Evolutionary conservation across 2,888 invertebrate genomes (phyloP).

Genomic region (Ectropis crepuscularia): DNA sequence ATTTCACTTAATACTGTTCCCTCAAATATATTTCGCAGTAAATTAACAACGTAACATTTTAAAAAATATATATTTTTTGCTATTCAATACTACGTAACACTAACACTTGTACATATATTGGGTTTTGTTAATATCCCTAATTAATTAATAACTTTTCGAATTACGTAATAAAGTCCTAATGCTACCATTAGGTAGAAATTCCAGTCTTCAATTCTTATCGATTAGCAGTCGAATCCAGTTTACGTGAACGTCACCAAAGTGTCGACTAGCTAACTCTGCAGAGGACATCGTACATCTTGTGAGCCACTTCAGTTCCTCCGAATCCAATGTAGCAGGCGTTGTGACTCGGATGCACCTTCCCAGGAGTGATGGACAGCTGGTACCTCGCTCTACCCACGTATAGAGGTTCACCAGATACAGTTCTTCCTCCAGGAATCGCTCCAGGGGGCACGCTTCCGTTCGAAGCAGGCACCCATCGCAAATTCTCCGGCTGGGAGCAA

Average conservation of each 20-base stretch:
- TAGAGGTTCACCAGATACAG: slow-evolving; percentile 75
- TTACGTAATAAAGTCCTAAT: slow-evolving; percentile 2
- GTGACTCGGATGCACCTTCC: slow-evolving; percentile 81
- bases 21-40: neutral
- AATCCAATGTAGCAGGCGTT: slow-evolving; percentile 74
- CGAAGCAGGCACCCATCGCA: slow-evolving; percentile 82
- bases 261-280: slow-evolving; percentile 64
- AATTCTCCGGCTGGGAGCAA: slow-evolving; percentile 64
- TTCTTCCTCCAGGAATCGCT: slow-evolving; percentile 82
- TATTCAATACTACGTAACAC: too few relatives aligned
- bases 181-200: slow-evolving; percentile 6
- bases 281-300: slow-evolving; percentile 75
- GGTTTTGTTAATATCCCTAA: too few relatives aligned
- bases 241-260: neutral
- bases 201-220: slow-evolving; percentile 16
- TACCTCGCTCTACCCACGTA: slow-evolving; percentile 84
- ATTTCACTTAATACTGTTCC: slow-evolving; percentile 6
- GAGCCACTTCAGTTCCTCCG: slow-evolving; percentile 70
- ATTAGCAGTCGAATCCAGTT: slow-evolving; percentile 17
- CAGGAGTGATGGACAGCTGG: slow-evolving; percentile 84
- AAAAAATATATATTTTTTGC: too few relatives aligned
- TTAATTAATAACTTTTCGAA: too few relatives aligned
- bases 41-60: too few relatives aligned
- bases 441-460: slow-evolving; percentile 82
- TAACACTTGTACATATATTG: too few relatives aligned